phyloP scores from a whole-genome alignment of 2,113 vertebrate genomes.

The Ranitomeya variabilis region DNA sequence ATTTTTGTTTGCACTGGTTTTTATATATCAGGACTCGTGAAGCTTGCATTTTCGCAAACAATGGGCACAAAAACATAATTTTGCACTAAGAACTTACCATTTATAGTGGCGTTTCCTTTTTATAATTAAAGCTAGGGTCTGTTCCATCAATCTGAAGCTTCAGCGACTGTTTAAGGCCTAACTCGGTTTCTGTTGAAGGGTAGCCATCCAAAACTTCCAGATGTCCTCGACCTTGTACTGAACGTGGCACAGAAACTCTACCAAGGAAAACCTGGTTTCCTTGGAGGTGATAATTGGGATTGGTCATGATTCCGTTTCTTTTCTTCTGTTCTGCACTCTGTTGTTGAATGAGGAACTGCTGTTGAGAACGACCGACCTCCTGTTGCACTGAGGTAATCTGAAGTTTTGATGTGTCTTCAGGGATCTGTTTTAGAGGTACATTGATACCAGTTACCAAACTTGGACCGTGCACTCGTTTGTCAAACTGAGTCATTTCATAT shows the following conservation, averaged over 20 bases:
- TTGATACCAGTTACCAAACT: conserved; percentile 77
- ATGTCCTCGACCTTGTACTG: conserved; percentile 83
- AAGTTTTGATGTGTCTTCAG: conserved; percentile 80
- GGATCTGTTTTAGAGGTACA: conserved; percentile 71
- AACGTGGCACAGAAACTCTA: conserved; percentile 88
- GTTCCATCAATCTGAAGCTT: conserved; percentile 94
- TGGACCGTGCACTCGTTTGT: conserved; percentile 81
- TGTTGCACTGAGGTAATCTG: conserved; percentile 78
- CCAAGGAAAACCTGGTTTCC: conserved; percentile 93
- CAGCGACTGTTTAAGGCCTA: conserved; percentile 98
- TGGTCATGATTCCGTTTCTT: conserved; percentile 97
- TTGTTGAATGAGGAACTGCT: conserved; percentile 89
- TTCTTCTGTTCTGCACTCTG: conserved; percentile 90
- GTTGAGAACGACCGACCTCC: conserved; percentile 80
- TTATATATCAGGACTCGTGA: neutral
- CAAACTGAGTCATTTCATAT: conserved; percentile 98
- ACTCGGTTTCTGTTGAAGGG: conserved; percentile 87
- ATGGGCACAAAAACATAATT: neutral
- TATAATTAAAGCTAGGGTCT: conserved; percentile 93
- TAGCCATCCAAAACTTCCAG: conserved; percentile 91
- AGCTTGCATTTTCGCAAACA: neutral
- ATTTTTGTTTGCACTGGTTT: neutral
- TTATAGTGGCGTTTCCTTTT: conserved; percentile 97
- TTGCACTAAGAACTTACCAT: conserved; percentile 72
- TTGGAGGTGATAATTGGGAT: conserved; percentile 96